These are phyloP conservation scores for Camponotus vicinus DNA, from an alignment of 1,140 invertebrate genomes.

Conservation along the genomic window DNA sequence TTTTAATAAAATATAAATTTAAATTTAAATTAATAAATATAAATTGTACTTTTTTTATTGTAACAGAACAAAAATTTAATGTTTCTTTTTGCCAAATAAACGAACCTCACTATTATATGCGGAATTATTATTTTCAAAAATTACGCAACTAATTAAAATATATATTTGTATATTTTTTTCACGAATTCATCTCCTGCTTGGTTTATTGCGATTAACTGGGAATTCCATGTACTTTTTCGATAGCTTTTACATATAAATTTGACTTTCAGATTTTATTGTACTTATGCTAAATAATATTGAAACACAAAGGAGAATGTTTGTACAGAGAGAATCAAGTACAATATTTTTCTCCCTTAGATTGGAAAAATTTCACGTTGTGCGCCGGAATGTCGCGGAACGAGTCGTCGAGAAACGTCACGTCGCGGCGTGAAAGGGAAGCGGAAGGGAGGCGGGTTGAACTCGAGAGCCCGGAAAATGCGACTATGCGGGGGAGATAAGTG, in stretches of 20 bases:
- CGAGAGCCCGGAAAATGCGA: slow-evolving; percentile 65
- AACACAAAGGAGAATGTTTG: neutral
- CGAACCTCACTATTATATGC: neutral
- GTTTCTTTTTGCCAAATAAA: neutral
- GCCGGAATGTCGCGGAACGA: neutral
- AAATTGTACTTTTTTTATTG: neutral
- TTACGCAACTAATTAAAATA: neutral
- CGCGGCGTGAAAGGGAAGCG: no score
- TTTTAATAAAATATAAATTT: neutral
- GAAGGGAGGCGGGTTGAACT: neutral
- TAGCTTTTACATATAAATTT: neutral
- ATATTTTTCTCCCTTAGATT: slow-evolving; percentile 2
- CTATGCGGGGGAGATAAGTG: slow-evolving; percentile 73
- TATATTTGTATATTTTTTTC: neutral
- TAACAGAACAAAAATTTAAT: neutral
- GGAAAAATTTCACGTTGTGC: slow-evolving; percentile 24
- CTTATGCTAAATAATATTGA: slow-evolving; percentile 5
- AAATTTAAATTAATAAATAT: no score
- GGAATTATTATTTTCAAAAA: neutral
- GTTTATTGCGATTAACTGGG: neutral
- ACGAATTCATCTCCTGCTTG: neutral
- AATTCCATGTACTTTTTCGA: neutral
- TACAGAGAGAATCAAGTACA: neutral
- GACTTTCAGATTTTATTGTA: neutral
- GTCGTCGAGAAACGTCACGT: neutral